phyloP scores from a whole-genome alignment of 2,888 invertebrate species.

The Metalampra italica region DNA sequence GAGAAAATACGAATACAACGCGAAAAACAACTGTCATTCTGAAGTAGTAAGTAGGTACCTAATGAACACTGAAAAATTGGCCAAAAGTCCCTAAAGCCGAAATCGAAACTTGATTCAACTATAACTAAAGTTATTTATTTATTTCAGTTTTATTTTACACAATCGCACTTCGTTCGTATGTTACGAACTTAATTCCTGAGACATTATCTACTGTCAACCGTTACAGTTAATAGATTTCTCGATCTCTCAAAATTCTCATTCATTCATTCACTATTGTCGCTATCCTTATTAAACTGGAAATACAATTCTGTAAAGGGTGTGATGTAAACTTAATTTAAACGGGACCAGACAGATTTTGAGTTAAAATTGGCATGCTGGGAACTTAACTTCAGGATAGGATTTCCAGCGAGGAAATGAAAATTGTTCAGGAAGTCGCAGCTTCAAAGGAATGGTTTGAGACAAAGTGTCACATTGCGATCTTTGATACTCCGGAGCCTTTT shows the following conservation, averaged over 20 bases:
- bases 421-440: constrained; percentile 57
- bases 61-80: too few relatives aligned
- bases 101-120: too few relatives aligned
- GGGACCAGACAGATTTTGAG: constrained; percentile 39
- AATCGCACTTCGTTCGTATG: too few relatives aligned
- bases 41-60: too few relatives aligned
- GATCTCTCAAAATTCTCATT: neutral
- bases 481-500: constrained; percentile 31
- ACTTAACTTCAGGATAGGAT: constrained; percentile 43
- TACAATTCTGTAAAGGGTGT: constrained; percentile 23
- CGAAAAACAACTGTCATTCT: too few relatives aligned
- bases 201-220: too few relatives aligned
- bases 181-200: too few relatives aligned
- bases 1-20: too few relatives aligned
- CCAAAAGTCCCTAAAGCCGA: too few relatives aligned
- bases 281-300: constrained; percentile 18
- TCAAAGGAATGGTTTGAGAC: constrained; percentile 50
- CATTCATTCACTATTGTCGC: constrained; percentile 1
- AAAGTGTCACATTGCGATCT: constrained; percentile 47
- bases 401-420: constrained; percentile 60
- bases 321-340: constrained; percentile 32
- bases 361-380: constrained; percentile 49
- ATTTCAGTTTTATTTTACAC: too few relatives aligned
- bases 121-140: too few relatives aligned
- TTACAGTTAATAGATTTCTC: too few relatives aligned